Percentiles rank a stretch among this genome's conserved stretches.
Evolutionary conservation across 1,140 invertebrate genomes (phyloP).

Genomic region (Drosophila micromelanica): DNA sequence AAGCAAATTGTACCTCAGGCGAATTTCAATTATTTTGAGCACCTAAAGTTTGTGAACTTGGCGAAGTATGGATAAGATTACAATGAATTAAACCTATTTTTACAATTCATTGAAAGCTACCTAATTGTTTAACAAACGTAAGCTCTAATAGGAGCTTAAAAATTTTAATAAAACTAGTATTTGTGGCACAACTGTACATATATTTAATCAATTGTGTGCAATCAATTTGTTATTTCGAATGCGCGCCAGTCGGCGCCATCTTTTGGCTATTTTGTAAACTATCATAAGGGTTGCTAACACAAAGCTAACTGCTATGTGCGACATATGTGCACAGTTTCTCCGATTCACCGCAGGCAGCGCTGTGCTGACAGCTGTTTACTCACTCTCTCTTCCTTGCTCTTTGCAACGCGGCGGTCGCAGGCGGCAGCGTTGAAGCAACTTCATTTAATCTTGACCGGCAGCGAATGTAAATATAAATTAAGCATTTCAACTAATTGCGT

Average conservation of each 20-base stretch:
- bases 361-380: conserved; percentile 20
- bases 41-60: too few species aligned
- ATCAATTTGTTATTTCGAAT: conserved; percentile 4
- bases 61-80: too few species aligned
- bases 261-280: conserved; percentile 9
- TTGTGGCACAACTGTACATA: too few species aligned
- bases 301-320: conserved; percentile 35
- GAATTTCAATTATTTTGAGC: too few species aligned
- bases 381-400: conserved; percentile 25
- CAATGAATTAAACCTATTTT: too few species aligned
- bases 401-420: conserved; percentile 50
- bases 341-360: conserved; percentile 8
- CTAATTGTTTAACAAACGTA: too few species aligned
- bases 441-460: conserved; percentile 17
- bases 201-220: too few species aligned
- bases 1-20: too few species aligned
- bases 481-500: conserved; percentile 1
- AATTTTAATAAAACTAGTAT: too few species aligned
- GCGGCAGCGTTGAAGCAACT: conserved; percentile 34
- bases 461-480: conserved; percentile 16
- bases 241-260: conserved; percentile 26
- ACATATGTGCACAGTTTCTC: neutral
- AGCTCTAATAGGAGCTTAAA: too few species aligned
- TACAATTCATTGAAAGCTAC: too few species aligned
- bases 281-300: conserved; percentile 4